Percentiles rank a stretch among this genome's conserved stretches.
These are phyloP conservation scores for Rachycentron canadum DNA, from an alignment of 2,797 vertebrate species.

Conservation along the genomic window DNA sequence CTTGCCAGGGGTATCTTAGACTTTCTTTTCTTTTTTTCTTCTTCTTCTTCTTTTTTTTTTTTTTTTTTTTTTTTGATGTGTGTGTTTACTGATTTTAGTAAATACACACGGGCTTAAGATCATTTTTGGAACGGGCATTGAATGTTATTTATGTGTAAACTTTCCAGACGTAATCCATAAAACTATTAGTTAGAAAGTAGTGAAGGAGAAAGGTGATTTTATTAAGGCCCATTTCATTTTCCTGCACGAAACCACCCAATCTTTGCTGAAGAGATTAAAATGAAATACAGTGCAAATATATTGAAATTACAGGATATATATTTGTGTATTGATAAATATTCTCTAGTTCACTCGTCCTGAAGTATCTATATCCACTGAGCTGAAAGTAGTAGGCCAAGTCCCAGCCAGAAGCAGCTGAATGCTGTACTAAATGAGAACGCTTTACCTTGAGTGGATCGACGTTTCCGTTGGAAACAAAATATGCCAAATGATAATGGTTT, in stretches of 20 bases:
- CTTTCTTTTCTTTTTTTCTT: no score
- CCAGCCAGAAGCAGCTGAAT: conserved; percentile 34
- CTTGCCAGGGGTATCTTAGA: conserved; percentile 25
- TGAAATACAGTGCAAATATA: background rate
- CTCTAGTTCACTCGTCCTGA: background rate
- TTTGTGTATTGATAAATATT: background rate
- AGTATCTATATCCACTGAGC: conserved; percentile 4
- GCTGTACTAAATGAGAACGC: conserved; percentile 37
- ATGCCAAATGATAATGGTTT: background rate
- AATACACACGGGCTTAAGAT: conserved; percentile 15
- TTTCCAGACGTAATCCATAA: background rate
- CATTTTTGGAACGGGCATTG: background rate
- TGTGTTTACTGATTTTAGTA: conserved; percentile 23
- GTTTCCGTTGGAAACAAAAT: conserved; percentile 17
- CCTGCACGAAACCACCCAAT: background rate
- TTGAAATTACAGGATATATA: background rate
- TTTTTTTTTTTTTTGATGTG: background rate
- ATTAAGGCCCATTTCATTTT: background rate
- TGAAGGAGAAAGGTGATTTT: background rate
- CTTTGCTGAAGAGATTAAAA: background rate
- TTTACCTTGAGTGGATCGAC: conserved; percentile 13
- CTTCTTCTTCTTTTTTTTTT: background rate
- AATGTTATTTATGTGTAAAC: conserved; percentile 1
- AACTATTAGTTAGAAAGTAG: background rate
- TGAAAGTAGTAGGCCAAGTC: conserved; percentile 42